Percentiles rank a stretch among this genome's conserved stretches.
Evolutionary conservation across 2,888 invertebrate genomes (phyloP).

Genomic region (Caenorhabditis auriculariae): DNA sequence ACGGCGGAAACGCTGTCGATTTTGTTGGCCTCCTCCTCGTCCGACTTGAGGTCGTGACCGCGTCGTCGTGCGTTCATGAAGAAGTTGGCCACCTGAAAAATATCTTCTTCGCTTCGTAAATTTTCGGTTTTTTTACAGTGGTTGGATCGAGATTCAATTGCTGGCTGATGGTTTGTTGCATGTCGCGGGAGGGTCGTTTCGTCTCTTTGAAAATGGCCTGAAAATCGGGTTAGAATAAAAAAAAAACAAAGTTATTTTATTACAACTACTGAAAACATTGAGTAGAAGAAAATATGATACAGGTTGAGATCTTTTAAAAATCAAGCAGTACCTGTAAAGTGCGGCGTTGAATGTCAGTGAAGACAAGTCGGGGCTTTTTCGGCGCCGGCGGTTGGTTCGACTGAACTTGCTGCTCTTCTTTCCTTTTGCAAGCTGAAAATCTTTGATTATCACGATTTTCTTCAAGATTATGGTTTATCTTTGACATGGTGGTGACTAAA

Average conservation of each 20-base stretch:
- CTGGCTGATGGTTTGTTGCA: slow-evolving; percentile 59
- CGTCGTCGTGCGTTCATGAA: slow-evolving; percentile 99
- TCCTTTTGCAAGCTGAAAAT: slow-evolving; percentile 59
- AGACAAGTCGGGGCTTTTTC: slow-evolving; percentile 98
- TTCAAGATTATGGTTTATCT: too few relatives aligned
- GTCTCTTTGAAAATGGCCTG: slow-evolving; percentile 63
- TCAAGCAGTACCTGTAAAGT: slow-evolving; percentile 75
- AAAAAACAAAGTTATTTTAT: neutral
- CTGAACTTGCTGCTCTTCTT: slow-evolving; percentile 46
- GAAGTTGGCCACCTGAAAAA: slow-evolving; percentile 80
- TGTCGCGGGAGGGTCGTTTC: slow-evolving; percentile 60
- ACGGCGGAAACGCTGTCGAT: neutral
- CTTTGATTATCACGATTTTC: too few relatives aligned
- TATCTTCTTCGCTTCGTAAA: neutral
- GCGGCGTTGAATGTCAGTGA: slow-evolving; percentile 99
- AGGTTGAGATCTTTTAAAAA: neutral
- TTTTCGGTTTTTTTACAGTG: slow-evolving; percentile 38
- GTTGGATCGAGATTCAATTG: slow-evolving; percentile 59
- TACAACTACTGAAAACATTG: neutral
- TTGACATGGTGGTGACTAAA: too few relatives aligned
- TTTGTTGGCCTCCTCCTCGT: slow-evolving; percentile 1
- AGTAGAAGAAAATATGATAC: neutral
- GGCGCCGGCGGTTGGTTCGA: slow-evolving; percentile 22
- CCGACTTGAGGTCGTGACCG: slow-evolving; percentile 59
- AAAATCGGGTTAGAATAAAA: slow-evolving; percentile 8